Conservation (phyloP, 2,113 vertebrate species). For the Raphicerus campestris region DNA sequence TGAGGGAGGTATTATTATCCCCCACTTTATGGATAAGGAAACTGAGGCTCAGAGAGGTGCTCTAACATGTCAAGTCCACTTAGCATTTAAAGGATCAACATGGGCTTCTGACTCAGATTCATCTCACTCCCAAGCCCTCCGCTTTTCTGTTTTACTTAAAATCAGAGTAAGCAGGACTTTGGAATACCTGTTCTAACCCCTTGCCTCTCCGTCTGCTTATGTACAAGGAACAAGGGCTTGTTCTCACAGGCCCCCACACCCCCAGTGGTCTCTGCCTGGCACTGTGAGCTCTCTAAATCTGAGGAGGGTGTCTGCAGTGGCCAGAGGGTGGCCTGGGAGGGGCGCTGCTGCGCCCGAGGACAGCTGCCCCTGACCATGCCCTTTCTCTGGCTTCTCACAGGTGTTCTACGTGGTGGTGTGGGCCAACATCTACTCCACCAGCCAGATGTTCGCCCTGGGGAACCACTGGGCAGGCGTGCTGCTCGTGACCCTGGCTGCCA, state of each 20-base stretch:
- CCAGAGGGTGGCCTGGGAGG: too few species aligned
- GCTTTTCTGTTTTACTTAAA: background rate
- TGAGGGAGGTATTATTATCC: background rate
- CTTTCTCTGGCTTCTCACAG: conserved; percentile 57
- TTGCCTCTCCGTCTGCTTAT: background rate
- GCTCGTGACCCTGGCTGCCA: conserved; percentile 75
- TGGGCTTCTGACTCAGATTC: background rate
- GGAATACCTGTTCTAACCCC: background rate
- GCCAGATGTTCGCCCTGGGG: conserved; percentile 75
- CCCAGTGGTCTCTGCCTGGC: background rate
- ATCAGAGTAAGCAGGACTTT: background rate
- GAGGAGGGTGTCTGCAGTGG: fast-evolving
- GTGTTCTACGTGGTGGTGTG: conserved; percentile 82
- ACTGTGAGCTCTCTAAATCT: background rate
- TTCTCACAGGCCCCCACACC: background rate
- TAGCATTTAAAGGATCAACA: background rate
- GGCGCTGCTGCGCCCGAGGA: fast-evolving
- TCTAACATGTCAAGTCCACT: background rate
- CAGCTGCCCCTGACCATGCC: background rate
- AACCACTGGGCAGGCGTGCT: conserved; percentile 74
- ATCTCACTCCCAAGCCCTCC: background rate
- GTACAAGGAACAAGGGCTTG: background rate
- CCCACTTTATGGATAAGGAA: background rate
- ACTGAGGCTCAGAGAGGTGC: background rate
- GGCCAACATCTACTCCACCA: conserved; percentile 83